Evolutionary conservation across 2,797 vertebrate genomes (phyloP).

Genomic region (Sciaenops ocellatus): DNA sequence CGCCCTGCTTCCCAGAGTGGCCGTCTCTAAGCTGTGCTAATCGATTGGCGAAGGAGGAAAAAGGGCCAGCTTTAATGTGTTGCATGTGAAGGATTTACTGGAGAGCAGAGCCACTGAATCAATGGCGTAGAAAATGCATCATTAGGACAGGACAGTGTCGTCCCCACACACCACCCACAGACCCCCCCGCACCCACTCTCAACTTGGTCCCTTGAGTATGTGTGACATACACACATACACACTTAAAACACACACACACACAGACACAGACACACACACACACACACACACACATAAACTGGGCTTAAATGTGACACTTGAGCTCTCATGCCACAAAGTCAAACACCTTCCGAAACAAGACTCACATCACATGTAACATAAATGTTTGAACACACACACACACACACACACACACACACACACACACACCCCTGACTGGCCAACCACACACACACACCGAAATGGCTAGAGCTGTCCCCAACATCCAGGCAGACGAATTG

Average conservation of each 20-base stretch:
- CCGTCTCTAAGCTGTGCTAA: constrained; percentile 82
- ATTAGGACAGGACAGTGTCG: constrained; percentile 84
- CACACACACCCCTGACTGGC: constrained; percentile 30
- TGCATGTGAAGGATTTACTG: constrained; percentile 88
- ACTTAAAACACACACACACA: not conserved
- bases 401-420: constrained; percentile 8
- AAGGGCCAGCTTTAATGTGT: constrained; percentile 86
- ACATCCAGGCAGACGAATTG: constrained; percentile 45
- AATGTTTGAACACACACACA: constrained; percentile 30
- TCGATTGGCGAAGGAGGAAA: constrained; percentile 85
- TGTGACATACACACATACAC: constrained; percentile 11
- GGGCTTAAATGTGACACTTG: constrained; percentile 20
- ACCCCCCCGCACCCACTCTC: not conserved
- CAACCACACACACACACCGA: constrained; percentile 28
- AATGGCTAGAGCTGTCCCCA: constrained; percentile 24
- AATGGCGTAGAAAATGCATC: constrained; percentile 89
- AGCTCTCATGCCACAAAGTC: constrained; percentile 41
- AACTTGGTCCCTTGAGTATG: constrained; percentile 33
- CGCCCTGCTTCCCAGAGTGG: constrained; percentile 70
- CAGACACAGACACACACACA: constrained; percentile 22
- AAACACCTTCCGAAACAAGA: constrained; percentile 27
- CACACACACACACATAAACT: constrained; percentile 5
- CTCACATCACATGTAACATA: constrained; percentile 40
- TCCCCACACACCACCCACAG: constrained; percentile 32
- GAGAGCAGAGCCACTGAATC: constrained; percentile 84